A percentile compares a stretch with the other conserved stretches of the same genome.
These are phyloP conservation scores for Neotragus moschatus DNA, from an alignment of 2,113 vertebrate species.

Conservation along the genomic window DNA sequence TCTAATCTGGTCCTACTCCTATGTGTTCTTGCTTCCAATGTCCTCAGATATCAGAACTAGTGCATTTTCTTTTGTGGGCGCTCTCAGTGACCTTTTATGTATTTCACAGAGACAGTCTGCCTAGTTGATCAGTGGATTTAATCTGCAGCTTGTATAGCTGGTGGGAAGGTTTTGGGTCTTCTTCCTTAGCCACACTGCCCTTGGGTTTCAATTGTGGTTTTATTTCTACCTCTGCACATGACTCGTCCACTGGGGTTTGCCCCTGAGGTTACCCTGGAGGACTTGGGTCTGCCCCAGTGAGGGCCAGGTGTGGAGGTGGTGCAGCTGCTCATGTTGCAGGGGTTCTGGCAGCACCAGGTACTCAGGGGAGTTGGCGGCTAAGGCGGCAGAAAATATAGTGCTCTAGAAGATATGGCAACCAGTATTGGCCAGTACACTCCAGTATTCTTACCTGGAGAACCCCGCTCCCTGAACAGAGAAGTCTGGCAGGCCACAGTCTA, in stretches of 20 bases:
- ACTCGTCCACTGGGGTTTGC: background rate
- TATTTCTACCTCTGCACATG: background rate
- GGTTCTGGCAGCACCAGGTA: background rate
- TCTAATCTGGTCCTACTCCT: background rate
- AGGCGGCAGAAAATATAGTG: background rate
- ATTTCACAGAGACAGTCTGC: background rate
- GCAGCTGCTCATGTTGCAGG: background rate
- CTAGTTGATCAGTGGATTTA: background rate
- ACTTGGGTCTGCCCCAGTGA: background rate
- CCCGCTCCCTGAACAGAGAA: background rate
- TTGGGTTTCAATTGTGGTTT: background rate
- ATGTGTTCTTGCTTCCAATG: background rate
- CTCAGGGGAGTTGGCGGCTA: background rate
- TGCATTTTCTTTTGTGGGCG: background rate
- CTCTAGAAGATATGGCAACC: background rate
- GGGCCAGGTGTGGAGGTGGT: background rate
- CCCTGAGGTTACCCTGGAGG: background rate
- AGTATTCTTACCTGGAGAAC: background rate
- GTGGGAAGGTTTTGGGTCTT: background rate
- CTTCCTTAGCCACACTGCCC: background rate
- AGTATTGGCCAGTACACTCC: background rate
- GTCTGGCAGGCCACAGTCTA: background rate
- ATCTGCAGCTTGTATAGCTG: background rate
- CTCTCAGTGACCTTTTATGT: background rate
- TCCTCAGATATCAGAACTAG: background rate